These are phyloP conservation scores for Porites divaricata DNA, from an alignment of 92 coral and sea anemone species.

Conservation along the genomic window DNA sequence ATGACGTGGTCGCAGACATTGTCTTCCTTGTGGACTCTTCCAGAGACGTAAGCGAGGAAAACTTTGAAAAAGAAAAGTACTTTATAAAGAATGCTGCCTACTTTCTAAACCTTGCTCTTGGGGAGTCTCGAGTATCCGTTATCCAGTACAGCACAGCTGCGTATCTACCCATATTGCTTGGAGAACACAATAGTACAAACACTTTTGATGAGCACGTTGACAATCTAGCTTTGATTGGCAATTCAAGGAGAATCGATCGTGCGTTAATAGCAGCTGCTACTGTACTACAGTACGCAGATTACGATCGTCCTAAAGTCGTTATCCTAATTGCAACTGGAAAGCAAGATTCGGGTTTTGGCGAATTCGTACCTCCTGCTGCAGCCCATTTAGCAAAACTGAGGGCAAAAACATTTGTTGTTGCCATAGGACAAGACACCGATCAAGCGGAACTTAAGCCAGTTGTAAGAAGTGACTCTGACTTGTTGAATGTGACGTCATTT, in stretches of 20 bases:
- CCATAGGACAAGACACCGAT: too few relatives aligned
- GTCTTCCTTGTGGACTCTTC: slow-evolving; percentile 75
- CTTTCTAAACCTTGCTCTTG: slow-evolving; percentile 22
- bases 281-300: background rate
- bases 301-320: slow-evolving; percentile 19
- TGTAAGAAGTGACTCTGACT: too few relatives aligned
- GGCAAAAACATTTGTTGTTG: too few relatives aligned
- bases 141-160: background rate
- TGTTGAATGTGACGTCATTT: too few relatives aligned
- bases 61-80: slow-evolving; percentile 53
- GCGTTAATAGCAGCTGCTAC: background rate
- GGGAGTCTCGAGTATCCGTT: background rate
- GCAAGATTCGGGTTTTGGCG: slow-evolving; percentile 27
- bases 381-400: too few relatives aligned
- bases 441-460: too few relatives aligned
- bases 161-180: too few relatives aligned
- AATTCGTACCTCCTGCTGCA: too few relatives aligned
- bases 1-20: slow-evolving; percentile 64
- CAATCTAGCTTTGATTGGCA: background rate
- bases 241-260: background rate
- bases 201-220: background rate
- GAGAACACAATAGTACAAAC: background rate
- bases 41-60: slow-evolving; percentile 25
- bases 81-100: slow-evolving; percentile 67
- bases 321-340: slow-evolving; percentile 66